phyloP scores from a whole-genome alignment of 2,888 invertebrate genomes.

The Brenthis hecate region DNA sequence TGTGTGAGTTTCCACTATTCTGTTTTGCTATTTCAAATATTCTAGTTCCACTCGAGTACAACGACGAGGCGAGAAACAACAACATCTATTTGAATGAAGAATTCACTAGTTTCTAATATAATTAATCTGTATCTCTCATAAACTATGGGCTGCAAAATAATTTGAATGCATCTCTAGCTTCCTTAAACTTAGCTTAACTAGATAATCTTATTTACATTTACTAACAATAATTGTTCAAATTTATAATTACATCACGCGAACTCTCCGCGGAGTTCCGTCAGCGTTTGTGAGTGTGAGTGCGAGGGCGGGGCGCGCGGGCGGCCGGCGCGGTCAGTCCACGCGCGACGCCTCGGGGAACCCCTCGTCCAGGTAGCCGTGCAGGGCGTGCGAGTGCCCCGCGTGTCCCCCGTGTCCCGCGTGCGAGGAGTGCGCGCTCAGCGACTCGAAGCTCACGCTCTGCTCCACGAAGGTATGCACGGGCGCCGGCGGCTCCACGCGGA shows the following conservation, averaged over 20 bases:
- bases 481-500: constrained; percentile 69
- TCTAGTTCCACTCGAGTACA: constrained; percentile 29
- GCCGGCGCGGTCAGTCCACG: constrained; percentile 64
- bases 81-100: constrained; percentile 34
- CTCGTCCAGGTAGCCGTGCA: constrained; percentile 62
- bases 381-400: constrained; percentile 54
- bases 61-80: constrained; percentile 31
- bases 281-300: constrained; percentile 59
- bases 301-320: constrained; percentile 70
- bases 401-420: constrained; percentile 61
- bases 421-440: constrained; percentile 58
- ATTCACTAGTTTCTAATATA: constrained; percentile 56
- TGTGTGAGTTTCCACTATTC: not conserved
- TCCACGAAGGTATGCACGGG: constrained; percentile 69
- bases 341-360: constrained; percentile 54
- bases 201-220: constrained; percentile 78
- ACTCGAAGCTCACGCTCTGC: constrained; percentile 68
- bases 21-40: constrained; percentile 15
- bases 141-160: constrained; percentile 76
- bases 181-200: constrained; percentile 69
- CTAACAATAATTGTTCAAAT: constrained; percentile 72
- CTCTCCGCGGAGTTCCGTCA: constrained; percentile 28
- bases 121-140: constrained; percentile 54
- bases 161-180: constrained; percentile 74
- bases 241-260: constrained; percentile 60